Evolutionary conservation across 2,113 vertebrate species (phyloP).

Genomic region (Sorex araneus): DNA sequence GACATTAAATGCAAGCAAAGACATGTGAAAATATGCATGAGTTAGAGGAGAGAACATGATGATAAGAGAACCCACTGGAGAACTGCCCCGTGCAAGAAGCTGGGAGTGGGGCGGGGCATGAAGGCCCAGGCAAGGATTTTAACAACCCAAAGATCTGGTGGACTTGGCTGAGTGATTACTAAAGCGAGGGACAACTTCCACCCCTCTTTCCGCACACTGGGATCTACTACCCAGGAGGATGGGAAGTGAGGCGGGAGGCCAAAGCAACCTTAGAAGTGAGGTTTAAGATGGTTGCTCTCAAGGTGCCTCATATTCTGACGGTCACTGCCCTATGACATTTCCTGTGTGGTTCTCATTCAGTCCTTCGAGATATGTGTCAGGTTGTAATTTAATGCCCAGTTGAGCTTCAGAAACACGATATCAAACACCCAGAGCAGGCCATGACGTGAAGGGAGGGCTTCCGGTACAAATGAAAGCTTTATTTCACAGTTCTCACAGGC

Average conservation of each 20-base stretch:
- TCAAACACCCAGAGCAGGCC: neutral
- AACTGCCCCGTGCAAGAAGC: neutral
- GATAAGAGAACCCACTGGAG: neutral
- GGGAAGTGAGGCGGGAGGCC: neutral
- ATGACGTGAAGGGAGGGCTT: neutral
- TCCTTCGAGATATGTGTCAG: neutral
- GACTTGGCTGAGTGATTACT: fast-evolving
- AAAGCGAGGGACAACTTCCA: neutral
- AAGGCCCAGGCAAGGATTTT: neutral
- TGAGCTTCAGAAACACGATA: neutral
- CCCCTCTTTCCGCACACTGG: neutral
- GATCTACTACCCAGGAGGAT: too few relatives aligned
- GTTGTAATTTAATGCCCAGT: conserved; percentile 32
- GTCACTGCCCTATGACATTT: neutral
- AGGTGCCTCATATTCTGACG: neutral
- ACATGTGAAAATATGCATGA: neutral
- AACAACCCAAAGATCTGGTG: neutral
- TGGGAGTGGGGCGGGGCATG: fast-evolving
- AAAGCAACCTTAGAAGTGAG: neutral
- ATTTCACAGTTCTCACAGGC: neutral
- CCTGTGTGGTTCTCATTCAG: neutral
- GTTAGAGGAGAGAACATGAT: neutral
- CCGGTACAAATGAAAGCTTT: neutral
- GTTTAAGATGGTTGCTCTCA: neutral
- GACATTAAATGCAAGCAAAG: neutral